Evolutionary conservation across 2,113 vertebrate species (phyloP).

Genomic region (Monopterus albus): DNA sequence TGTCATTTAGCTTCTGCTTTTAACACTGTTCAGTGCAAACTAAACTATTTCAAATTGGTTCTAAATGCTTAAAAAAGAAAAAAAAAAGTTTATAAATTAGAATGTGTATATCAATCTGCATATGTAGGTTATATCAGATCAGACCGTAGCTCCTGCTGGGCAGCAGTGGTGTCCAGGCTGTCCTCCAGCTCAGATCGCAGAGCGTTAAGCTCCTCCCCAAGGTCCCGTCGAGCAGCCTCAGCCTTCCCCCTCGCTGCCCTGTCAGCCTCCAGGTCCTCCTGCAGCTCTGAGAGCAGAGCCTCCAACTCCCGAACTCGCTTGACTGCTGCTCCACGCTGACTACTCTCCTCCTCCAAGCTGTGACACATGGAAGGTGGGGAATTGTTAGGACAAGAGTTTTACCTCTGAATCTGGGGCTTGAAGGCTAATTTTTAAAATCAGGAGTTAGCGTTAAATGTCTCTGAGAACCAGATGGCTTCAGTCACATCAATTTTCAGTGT

Average conservation of each 20-base stretch:
- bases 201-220: constrained; percentile 92
- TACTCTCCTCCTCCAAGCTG: constrained; percentile 91
- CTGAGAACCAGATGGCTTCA: no score
- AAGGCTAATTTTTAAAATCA: no score
- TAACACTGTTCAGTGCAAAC: no score
- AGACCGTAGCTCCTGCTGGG: constrained; percentile 94
- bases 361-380: background rate
- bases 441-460: no score
- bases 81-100: no score
- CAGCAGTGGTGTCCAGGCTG: constrained; percentile 91
- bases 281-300: constrained; percentile 88
- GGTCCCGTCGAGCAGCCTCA: constrained; percentile 90
- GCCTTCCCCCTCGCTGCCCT: constrained; percentile 86
- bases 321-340: constrained; percentile 87
- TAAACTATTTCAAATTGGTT: no score
- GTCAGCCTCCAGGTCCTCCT: constrained; percentile 93
- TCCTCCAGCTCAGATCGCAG: constrained; percentile 94
- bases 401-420: no score
- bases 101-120: background rate
- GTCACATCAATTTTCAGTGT: no score
- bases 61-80: no score
- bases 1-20: background rate
- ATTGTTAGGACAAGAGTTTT: background rate
- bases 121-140: background rate
- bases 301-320: constrained; percentile 94